A percentile compares a stretch with the other conserved stretches of the same genome.
Evolutionary conservation across 2,797 vertebrate genomes (phyloP).

Genomic region (Coranthus polyacanthus): DNA sequence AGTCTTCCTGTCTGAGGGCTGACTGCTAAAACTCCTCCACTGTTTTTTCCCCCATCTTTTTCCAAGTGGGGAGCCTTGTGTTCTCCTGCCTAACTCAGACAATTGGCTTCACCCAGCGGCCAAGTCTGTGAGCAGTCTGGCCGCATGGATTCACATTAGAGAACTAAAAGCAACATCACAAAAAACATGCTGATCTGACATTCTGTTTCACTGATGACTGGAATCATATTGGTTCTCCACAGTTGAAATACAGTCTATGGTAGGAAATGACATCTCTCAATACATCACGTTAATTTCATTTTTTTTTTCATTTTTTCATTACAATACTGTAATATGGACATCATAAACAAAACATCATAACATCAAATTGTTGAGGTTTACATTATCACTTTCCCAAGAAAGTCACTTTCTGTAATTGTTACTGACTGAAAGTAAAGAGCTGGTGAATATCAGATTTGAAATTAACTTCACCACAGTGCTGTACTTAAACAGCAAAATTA

Average conservation of each 20-base stretch:
- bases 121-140: slow-evolving; percentile 85
- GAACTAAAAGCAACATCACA: slow-evolving; percentile 71
- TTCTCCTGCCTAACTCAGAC: slow-evolving; percentile 86
- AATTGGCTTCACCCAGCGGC: slow-evolving; percentile 82
- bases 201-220: slow-evolving; percentile 55
- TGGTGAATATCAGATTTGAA: no score
- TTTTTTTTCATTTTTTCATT: no score
- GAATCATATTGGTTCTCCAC: slow-evolving; percentile 47
- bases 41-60: slow-evolving; percentile 73
- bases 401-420: no score
- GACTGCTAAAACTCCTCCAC: slow-evolving; percentile 89
- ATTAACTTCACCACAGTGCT: no score
- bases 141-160: slow-evolving; percentile 79
- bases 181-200: slow-evolving; percentile 72
- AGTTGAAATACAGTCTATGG: slow-evolving; percentile 37
- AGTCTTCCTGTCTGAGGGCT: slow-evolving; percentile 94
- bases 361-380: no score
- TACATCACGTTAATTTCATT: not conserved
- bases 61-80: slow-evolving; percentile 82
- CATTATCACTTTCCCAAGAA: no score
- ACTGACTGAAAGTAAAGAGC: no score
- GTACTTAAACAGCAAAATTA: no score
- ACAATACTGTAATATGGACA: no score
- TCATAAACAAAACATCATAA: no score
- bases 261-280: slow-evolving; percentile 36